A percentile compares a stretch with the other conserved stretches of the same genome.
Conservation (phyloP, 2,888 invertebrate genomes). For the Stomorhina lunata region DNA sequence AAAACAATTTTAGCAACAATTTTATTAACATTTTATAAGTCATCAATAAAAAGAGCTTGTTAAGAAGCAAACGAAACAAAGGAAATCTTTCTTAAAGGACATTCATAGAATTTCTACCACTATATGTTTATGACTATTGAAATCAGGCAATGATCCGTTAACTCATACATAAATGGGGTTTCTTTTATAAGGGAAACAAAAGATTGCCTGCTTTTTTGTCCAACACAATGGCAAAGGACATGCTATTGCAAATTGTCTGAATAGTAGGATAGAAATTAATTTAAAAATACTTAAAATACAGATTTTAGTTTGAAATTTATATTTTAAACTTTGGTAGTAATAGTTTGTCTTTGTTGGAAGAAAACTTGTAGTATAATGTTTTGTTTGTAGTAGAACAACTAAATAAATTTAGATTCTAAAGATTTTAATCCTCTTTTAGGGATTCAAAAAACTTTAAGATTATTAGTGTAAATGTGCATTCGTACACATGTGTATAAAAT, state of each 20-base stretch:
- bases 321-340: background rate
- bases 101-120: conserved; percentile 39
- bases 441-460: conserved; percentile 31
- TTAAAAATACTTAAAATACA: conserved; percentile 31
- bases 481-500: background rate
- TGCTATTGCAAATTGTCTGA: conserved; percentile 20
- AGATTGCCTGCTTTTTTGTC: background rate
- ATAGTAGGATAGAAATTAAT: conserved; percentile 35
- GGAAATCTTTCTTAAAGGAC: conserved; percentile 27
- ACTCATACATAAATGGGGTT: conserved; percentile 3
- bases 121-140: background rate
- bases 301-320: background rate
- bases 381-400: conserved; percentile 38
- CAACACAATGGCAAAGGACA: background rate
- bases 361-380: background rate
- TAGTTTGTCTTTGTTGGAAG: conserved; percentile 5
- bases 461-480: conserved; percentile 9
- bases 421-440: conserved; percentile 58
- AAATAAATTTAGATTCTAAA: conserved; percentile 52
- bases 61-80: background rate
- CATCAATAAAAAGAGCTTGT: conserved; percentile 41
- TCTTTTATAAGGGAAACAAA: conserved; percentile 5
- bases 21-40: conserved; percentile 59
- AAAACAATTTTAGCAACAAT: conserved; percentile 17
- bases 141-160: conserved; percentile 51